phyloP scores from a whole-genome alignment of 1,140 invertebrate species.

The Stratiolaelaps scimitus region DNA sequence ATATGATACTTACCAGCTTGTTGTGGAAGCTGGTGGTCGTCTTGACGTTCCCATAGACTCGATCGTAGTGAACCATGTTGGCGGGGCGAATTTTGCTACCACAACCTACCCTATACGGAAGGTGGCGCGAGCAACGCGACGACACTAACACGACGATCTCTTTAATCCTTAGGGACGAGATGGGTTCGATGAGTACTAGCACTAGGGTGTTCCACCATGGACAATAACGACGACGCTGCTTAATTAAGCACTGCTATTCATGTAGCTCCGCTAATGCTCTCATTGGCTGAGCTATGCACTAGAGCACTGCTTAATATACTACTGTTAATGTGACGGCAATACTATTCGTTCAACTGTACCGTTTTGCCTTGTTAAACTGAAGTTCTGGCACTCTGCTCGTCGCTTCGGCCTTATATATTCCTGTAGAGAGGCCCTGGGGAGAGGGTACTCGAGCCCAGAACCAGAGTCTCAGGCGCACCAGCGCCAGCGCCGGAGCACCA shows the following conservation, averaged over 20 bases:
- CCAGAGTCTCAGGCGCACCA: not conserved
- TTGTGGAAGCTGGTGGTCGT: not conserved
- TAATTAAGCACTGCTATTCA: not conserved
- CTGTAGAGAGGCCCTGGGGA: constrained; percentile 15
- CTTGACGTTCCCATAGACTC: not conserved
- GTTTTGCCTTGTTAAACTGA: not conserved
- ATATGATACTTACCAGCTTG: constrained; percentile 1
- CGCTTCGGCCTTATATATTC: not conserved
- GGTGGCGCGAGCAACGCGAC: not conserved
- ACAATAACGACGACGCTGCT: not conserved
- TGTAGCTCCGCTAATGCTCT: not conserved
- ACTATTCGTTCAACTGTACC: too few relatives aligned
- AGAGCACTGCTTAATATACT: too few relatives aligned
- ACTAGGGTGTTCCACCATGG: not conserved
- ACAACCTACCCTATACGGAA: not conserved
- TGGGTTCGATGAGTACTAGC: not conserved
- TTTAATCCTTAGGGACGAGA: not conserved
- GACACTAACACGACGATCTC: not conserved
- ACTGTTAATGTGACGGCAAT: too few relatives aligned
- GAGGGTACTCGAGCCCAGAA: constrained; percentile 3
- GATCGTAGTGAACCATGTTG: constrained; percentile 27
- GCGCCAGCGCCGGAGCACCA: constrained; percentile 13
- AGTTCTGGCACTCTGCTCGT: not conserved
- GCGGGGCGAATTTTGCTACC: not conserved
- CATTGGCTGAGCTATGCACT: constrained; percentile 1